These are phyloP conservation scores for Thelaira solivaga DNA, from an alignment of 2,888 invertebrate genomes.

Conservation along the genomic window DNA sequence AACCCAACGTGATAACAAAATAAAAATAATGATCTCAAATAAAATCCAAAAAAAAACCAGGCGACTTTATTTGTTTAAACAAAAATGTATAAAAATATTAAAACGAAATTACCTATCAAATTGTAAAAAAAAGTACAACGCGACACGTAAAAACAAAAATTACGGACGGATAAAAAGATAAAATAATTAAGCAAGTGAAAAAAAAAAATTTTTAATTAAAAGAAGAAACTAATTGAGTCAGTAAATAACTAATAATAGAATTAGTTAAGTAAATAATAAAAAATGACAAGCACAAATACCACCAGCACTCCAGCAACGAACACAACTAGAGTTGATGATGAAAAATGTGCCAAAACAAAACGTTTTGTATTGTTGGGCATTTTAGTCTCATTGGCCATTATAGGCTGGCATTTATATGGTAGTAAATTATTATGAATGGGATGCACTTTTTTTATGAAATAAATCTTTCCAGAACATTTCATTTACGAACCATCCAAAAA, in stretches of 20 bases:
- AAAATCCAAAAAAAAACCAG: too few relatives aligned
- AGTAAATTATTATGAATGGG: background rate
- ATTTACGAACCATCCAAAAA: constrained; percentile 17
- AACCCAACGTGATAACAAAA: background rate
- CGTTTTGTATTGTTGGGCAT: constrained; percentile 68
- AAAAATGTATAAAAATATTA: background rate
- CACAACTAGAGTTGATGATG: constrained; percentile 12
- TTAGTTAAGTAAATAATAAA: too few relatives aligned
- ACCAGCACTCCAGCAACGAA: background rate
- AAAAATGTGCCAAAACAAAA: constrained; percentile 64
- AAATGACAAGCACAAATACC: background rate
- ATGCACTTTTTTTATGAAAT: background rate
- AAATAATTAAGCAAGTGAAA: constrained; percentile 1
- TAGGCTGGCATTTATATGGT: constrained; percentile 73
- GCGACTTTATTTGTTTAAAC: constrained; percentile 22
- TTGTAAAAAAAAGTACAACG: constrained; percentile 16
- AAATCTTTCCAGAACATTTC: constrained; percentile 68
- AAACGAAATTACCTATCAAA: constrained; percentile 10
- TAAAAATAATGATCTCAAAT: constrained; percentile 47
- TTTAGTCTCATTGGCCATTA: constrained; percentile 67
- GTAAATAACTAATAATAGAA: background rate
- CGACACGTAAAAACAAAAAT: constrained; percentile 1
- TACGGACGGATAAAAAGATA: background rate
- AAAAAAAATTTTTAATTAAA: background rate
- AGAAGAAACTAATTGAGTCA: background rate